These are phyloP conservation scores for Rhinoraja longicauda DNA, from an alignment of 2,797 vertebrate species.

Conservation along the genomic window DNA sequence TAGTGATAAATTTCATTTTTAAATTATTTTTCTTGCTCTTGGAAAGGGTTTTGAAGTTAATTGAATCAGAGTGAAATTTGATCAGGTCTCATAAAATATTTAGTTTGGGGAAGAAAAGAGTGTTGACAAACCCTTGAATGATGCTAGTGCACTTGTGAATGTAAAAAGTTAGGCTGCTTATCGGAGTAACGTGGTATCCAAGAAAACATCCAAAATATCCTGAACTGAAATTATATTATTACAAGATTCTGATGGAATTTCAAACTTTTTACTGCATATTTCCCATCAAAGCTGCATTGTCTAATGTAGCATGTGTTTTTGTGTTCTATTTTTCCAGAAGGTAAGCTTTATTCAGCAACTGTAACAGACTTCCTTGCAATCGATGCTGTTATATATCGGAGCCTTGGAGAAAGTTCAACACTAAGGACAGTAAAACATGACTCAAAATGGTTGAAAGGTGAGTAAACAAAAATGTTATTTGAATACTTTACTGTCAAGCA, in stretches of 20 bases:
- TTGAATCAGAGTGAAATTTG: neutral
- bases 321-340: conserved; percentile 64
- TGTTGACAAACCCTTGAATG: neutral
- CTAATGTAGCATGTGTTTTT: conserved; percentile 29
- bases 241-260: neutral
- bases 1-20: neutral
- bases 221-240: neutral
- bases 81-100: neutral
- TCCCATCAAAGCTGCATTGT: neutral
- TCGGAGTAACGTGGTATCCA: neutral
- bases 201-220: neutral
- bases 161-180: neutral
- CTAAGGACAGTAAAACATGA: conserved; percentile 97
- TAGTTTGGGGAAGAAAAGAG: neutral
- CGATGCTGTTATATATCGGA: conserved; percentile 96
- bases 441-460: conserved; percentile 99
- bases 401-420: conserved; percentile 94
- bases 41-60: neutral
- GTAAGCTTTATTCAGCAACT: conserved; percentile 94
- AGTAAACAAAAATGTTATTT: conserved; percentile 46
- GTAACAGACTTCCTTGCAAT: conserved; percentile 98
- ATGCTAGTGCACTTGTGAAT: neutral
- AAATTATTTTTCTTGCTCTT: neutral
- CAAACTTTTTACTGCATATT: neutral
- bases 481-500: neutral